Evolutionary conservation across 1,140 invertebrate species (phyloP).

Genomic region (Macrobrachium rosenbergii): DNA sequence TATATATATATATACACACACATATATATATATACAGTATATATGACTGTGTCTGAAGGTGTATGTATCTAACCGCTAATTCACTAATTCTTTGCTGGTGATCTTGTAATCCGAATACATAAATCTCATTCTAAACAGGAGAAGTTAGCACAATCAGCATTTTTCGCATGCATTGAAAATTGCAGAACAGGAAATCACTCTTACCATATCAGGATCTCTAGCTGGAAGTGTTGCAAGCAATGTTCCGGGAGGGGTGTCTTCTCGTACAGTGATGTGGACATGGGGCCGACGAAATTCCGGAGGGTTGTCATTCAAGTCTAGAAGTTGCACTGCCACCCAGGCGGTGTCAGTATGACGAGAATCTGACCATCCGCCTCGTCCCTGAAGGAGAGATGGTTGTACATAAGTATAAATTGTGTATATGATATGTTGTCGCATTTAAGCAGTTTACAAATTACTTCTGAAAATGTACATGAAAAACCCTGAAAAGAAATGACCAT

Average conservation of each 20-base stretch:
- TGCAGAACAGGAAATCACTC: not conserved
- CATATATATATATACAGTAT: too few relatives aligned
- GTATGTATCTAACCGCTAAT: too few relatives aligned
- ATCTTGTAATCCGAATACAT: too few relatives aligned
- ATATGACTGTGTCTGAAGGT: too few relatives aligned
- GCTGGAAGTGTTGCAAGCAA: not conserved
- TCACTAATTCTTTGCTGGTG: too few relatives aligned
- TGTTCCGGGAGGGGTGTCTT: constrained; percentile 6
- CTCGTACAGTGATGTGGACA: not conserved
- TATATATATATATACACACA: not conserved
- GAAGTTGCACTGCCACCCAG: constrained; percentile 8
- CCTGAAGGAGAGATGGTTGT: not conserved
- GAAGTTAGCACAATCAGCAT: too few relatives aligned
- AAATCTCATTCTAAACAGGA: too few relatives aligned
- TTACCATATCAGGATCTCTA: constrained; percentile 21
- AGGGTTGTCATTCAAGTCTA: not conserved
- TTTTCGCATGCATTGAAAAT: too few relatives aligned
- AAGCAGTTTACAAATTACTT: not conserved
- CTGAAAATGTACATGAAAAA: too few relatives aligned
- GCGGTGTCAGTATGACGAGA: constrained; percentile 29
- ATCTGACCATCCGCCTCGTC: not conserved
- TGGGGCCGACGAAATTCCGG: not conserved
- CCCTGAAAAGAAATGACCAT: too few relatives aligned
- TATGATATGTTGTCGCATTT: not conserved
- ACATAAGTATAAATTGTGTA: not conserved